Conservation (phyloP, 2,888 invertebrate genomes). For the Cephus pulcher region DNA sequence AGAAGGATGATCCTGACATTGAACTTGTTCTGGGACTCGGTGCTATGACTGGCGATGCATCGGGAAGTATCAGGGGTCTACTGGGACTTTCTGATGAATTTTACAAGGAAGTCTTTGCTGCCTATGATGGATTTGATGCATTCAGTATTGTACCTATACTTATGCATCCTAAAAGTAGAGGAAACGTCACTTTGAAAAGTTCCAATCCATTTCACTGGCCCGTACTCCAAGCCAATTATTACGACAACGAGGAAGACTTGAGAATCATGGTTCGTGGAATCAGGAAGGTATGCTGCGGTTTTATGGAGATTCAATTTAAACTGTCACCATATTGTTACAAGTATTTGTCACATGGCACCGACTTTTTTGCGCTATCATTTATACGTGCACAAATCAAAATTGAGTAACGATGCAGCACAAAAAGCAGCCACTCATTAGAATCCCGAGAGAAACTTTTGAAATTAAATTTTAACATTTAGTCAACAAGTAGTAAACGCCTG, state of each 20-base stretch:
- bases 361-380: not conserved
- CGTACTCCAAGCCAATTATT: slow-evolving; percentile 84
- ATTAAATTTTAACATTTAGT: not conserved
- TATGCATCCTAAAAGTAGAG: slow-evolving; percentile 80
- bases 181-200: slow-evolving; percentile 77
- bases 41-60: slow-evolving; percentile 78
- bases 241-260: slow-evolving; percentile 79
- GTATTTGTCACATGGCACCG: not conserved
- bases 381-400: not conserved
- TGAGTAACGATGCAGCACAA: not conserved
- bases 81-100: slow-evolving; percentile 75
- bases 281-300: slow-evolving; percentile 69
- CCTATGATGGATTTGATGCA: slow-evolving; percentile 69
- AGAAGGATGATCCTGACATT: slow-evolving; percentile 78
- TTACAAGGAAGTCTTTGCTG: slow-evolving; percentile 70
- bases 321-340: not conserved
- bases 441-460: not conserved
- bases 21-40: slow-evolving; percentile 85
- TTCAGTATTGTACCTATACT: slow-evolving; percentile 81
- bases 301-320: not conserved
- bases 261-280: slow-evolving; percentile 80
- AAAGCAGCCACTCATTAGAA: not conserved
- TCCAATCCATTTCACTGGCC: slow-evolving; percentile 82
- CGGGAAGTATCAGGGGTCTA: slow-evolving; percentile 75
- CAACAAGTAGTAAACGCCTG: too few relatives aligned